phyloP scores from a whole-genome alignment of 2,113 vertebrate genomes.

The Brachyhypopomus occidentalis region DNA sequence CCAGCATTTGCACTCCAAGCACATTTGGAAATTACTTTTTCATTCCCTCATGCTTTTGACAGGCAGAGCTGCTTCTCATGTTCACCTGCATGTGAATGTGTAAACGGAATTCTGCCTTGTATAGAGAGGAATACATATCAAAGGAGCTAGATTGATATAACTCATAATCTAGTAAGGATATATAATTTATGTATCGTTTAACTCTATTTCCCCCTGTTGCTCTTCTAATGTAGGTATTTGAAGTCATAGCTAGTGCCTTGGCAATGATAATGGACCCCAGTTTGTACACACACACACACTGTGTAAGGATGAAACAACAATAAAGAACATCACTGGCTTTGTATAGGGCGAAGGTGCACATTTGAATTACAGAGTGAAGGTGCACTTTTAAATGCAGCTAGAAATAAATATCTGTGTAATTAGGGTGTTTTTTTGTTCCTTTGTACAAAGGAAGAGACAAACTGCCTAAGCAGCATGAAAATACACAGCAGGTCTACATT shows the following conservation, averaged over 20 bases:
- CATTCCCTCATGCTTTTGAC: constrained; percentile 45
- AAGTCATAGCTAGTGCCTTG: too few relatives aligned
- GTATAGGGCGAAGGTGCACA: background rate
- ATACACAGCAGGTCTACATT: background rate
- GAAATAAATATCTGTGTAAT: constrained; percentile 1
- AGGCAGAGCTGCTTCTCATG: constrained; percentile 50
- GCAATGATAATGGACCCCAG: too few relatives aligned
- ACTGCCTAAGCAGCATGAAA: background rate
- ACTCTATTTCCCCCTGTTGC: too few relatives aligned
- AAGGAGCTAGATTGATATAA: background rate
- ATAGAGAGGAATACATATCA: background rate
- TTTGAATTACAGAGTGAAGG: background rate
- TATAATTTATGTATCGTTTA: too few relatives aligned
- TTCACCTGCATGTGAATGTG: constrained; percentile 33
- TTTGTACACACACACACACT: too few relatives aligned
- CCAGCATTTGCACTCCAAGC: constrained; percentile 62
- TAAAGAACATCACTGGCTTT: constrained; percentile 5
- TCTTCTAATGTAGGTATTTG: too few relatives aligned
- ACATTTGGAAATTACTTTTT: constrained; percentile 51
- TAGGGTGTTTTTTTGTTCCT: background rate
- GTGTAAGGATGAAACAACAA: background rate
- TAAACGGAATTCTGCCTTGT: constrained; percentile 21
- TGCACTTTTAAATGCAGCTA: constrained; percentile 1
- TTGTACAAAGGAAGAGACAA: constrained; percentile 7
- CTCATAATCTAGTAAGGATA: too few relatives aligned